Base-by-base conservation (phyloP, 2,888 invertebrate species). In the Caenorhabditis parvicauda region DNA sequence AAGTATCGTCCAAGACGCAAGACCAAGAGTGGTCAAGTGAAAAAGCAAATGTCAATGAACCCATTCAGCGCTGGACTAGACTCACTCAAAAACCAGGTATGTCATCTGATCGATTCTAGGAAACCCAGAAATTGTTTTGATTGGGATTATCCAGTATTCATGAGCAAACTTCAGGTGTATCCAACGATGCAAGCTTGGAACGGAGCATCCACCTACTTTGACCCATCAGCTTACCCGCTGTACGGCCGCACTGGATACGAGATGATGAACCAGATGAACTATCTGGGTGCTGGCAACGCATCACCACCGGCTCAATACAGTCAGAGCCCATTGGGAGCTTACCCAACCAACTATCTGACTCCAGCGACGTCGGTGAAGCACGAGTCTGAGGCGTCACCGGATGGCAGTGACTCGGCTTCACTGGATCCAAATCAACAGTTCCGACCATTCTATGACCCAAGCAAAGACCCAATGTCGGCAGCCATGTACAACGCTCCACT, bases 1-100 rank as follows among this genome's bases (percentile, higher is more conserved):
- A 79, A 79, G 58, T 79, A 79, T 65, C 65, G 79, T 3, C 79
- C 79, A 21, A 59, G 79, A 5, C 54, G 79, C 38, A 79, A 79
- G 70, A 70, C 79, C 22, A 79, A 79, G 64, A 59, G n/a, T n/a
- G n/a, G n/a, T n/a, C n/a, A n/a, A n/a, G n/a, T n/a, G n/a, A n/a
- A n/a, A n/a, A n/a, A n/a, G n/a, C n/a, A n/a, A n/a, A n/a, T n/a
- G n/a, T n/a, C n/a, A n/a, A n/a, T n/a, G n/a, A n/a, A n/a, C n/a
- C n/a, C n/a, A n/a, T n/a, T n/a, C 41, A n/a, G 14, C 25, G 19
- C 45, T 14, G 9, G 12, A 2, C 35, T 59, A 5, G 69, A 69
- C 28, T 52, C 58, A 7, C 55, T 66, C 25, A 55, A 64, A 32
- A 61, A 64, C 54, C 47, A 61, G 56, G 69, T 69, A 45, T 32